Conservation (phyloP, 2,888 invertebrate genomes). For the Melitaea athalia region DNA sequence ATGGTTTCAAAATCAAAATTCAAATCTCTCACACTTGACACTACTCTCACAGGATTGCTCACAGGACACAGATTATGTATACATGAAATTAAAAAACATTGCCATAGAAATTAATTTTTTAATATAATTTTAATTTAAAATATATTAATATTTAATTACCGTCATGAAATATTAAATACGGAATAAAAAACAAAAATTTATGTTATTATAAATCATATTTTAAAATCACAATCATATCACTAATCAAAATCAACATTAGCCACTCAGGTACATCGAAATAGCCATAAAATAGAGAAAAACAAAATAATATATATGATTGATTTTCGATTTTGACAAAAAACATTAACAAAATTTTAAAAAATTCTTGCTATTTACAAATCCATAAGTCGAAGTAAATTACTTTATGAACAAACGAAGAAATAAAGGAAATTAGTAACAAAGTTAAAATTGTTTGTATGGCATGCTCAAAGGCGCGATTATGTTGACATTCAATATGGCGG, state of each 20-base stretch:
- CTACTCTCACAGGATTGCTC: too few relatives aligned
- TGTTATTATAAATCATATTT: neutral
- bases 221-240: neutral
- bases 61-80: neutral
- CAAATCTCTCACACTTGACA: too few relatives aligned
- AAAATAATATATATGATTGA: constrained; percentile 44
- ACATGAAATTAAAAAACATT: neutral
- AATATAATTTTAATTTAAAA: neutral
- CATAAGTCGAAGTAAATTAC: constrained; percentile 43
- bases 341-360: constrained; percentile 75
- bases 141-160: neutral
- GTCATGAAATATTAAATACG: neutral
- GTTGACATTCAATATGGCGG: constrained; percentile 97
- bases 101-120: neutral
- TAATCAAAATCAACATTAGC: constrained; percentile 7
- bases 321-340: constrained; percentile 70
- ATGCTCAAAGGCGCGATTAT: constrained; percentile 71
- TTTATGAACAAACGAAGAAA: constrained; percentile 28
- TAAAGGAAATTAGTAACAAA: constrained; percentile 35
- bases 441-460: constrained; percentile 54
- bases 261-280: constrained; percentile 10
- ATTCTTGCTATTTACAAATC: constrained; percentile 50
- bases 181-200: neutral
- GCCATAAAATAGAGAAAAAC: constrained; percentile 37
- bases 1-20: too few relatives aligned